phyloP scores from a whole-genome alignment of 2,797 vertebrate genomes.

The Platyrinchus mystaceus region DNA sequence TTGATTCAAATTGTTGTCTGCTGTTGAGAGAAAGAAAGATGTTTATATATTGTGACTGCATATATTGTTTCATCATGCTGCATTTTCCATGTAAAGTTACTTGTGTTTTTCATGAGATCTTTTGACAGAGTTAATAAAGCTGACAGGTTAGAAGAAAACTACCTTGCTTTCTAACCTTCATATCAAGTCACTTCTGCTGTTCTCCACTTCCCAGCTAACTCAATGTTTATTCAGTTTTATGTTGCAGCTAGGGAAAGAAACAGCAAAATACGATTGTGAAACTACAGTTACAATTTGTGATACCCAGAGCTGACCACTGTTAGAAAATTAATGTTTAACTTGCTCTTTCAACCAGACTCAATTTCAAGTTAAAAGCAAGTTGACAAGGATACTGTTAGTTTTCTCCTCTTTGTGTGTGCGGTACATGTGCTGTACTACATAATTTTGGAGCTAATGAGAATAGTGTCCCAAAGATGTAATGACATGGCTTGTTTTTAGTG shows the following conservation, averaged over 20 bases:
- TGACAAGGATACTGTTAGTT: neutral
- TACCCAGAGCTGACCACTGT: neutral
- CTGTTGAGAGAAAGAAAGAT: neutral
- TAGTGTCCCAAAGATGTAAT: neutral
- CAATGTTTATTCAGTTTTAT: neutral
- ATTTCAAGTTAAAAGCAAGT: conserved; percentile 44
- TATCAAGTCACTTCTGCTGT: neutral
- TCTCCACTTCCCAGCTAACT: neutral
- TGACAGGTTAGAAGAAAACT: neutral
- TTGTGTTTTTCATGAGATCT: neutral
- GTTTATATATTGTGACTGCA: neutral
- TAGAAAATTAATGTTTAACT: conserved; percentile 56
- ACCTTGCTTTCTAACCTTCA: neutral
- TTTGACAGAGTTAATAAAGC: neutral
- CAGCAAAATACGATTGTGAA: conserved; percentile 27
- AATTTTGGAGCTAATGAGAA: neutral
- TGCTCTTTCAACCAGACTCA: neutral
- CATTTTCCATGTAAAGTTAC: neutral
- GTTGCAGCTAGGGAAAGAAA: neutral
- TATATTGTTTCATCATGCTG: neutral
- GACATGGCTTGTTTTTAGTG: neutral
- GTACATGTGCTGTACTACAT: neutral
- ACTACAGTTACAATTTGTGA: neutral
- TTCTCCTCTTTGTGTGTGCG: neutral
- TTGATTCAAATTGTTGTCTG: neutral